Conservation (phyloP, 2,797 vertebrate genomes). For the Nyctibius grandis region DNA sequence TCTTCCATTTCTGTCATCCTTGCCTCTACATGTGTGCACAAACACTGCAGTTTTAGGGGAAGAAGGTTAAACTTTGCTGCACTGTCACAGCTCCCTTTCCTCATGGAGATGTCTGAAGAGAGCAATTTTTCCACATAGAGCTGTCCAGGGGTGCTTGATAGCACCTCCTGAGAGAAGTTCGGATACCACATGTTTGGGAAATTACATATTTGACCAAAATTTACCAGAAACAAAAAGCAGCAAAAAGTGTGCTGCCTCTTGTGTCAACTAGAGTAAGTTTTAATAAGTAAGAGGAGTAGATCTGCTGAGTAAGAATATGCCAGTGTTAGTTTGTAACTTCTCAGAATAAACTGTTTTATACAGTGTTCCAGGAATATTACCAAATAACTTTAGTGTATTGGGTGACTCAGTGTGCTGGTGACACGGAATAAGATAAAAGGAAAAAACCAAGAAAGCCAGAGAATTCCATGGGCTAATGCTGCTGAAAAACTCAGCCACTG, state of each 20-base stretch:
- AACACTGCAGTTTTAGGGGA: background rate
- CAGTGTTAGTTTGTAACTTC: background rate
- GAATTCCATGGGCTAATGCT: background rate
- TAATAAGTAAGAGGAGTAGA: background rate
- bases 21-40: rapidly evolving
- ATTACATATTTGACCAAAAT: background rate
- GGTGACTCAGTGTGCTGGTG: background rate
- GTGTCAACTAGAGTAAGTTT: background rate
- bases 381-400: background rate
- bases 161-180: background rate
- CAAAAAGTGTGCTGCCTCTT: background rate
- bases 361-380: background rate
- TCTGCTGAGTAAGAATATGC: background rate
- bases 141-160: background rate
- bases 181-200: background rate
- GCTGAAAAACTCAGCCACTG: background rate
- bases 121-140: background rate
- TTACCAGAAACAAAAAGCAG: background rate
- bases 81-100: background rate
- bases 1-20: background rate
- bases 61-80: background rate
- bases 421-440: background rate
- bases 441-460: background rate
- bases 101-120: background rate
- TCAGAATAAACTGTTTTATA: background rate